Evolutionary conservation across 2,888 invertebrate genomes (phyloP).

Genomic region (Deroplatys truncata): DNA sequence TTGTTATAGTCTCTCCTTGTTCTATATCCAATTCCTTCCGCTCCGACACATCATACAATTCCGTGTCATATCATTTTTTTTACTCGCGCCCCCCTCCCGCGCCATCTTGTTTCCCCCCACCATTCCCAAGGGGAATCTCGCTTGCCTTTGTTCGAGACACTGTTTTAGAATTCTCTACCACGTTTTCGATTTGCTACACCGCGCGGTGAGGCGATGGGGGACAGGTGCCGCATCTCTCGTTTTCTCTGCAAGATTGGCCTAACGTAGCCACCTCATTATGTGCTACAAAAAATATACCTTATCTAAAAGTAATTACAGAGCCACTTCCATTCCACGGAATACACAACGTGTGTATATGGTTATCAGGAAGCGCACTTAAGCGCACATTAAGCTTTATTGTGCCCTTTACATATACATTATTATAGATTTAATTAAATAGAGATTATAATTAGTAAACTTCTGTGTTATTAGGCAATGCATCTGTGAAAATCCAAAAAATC

Average conservation of each 20-base stretch:
- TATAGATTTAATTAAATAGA: too few species aligned
- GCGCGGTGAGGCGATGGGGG: background rate
- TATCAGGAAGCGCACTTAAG: too few species aligned
- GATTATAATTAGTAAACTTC: too few species aligned
- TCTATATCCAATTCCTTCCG: conserved; percentile 16
- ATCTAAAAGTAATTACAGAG: too few species aligned
- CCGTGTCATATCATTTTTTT: conserved; percentile 12
- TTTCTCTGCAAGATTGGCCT: background rate
- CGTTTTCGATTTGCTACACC: conserved; percentile 27
- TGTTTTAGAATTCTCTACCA: conserved; percentile 28
- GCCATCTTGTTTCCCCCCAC: background rate
- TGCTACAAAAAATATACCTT: too few species aligned
- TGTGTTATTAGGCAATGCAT: too few species aligned
- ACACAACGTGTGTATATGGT: too few species aligned
- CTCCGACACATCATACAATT: conserved; percentile 10
- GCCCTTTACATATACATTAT: too few species aligned
- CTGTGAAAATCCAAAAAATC: too few species aligned
- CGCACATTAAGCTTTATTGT: too few species aligned
- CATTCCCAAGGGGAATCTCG: conserved; percentile 22
- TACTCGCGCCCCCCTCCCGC: background rate
- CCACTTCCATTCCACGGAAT: too few species aligned
- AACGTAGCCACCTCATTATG: background rate
- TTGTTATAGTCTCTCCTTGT: background rate
- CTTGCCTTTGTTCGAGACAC: conserved; percentile 17
- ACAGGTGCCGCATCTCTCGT: background rate